phyloP scores from a whole-genome alignment of 2,113 vertebrate genomes.

The Cyprinodon brontotheroides region DNA sequence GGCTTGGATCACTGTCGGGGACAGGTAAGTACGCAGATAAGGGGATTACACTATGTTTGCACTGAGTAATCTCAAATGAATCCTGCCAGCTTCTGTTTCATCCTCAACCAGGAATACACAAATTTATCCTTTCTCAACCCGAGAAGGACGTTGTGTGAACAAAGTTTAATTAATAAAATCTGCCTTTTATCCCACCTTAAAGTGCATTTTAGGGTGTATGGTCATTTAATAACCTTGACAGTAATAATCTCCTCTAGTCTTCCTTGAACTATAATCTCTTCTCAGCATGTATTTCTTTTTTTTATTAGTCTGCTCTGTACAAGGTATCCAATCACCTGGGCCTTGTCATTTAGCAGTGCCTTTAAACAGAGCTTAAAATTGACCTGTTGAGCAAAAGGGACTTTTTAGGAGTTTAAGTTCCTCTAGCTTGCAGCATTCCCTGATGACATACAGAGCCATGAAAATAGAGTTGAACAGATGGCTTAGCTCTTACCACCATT shows the following conservation, averaged over 20 bases:
- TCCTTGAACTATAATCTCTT: constrained; percentile 36
- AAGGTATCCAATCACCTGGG: constrained; percentile 34
- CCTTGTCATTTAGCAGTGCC: constrained; percentile 26
- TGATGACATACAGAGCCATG: constrained; percentile 53
- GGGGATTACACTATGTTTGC: constrained; percentile 76
- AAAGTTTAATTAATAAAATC: constrained; percentile 48
- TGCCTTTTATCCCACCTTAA: constrained; percentile 56
- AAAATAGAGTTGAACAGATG: constrained; percentile 75
- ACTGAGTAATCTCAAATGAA: constrained; percentile 76
- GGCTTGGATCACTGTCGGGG: constrained; percentile 74
- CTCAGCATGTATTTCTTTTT: constrained; percentile 17
- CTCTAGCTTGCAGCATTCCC: constrained; percentile 36
- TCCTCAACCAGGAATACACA: constrained; percentile 57
- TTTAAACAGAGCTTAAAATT: constrained; percentile 36
- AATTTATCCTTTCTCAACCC: constrained; percentile 40
- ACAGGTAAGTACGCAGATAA: constrained; percentile 79
- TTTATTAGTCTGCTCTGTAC: constrained; percentile 28
- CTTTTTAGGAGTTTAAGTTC: constrained; percentile 41
- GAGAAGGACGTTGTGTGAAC: constrained; percentile 37
- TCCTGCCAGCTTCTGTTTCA: constrained; percentile 72
- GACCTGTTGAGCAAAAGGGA: constrained; percentile 56
- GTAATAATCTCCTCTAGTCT: constrained; percentile 57
- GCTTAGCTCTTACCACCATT: constrained; percentile 56
- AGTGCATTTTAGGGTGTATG: constrained; percentile 37
- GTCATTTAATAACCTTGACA: constrained; percentile 54